Evolutionary conservation across 1,140 invertebrate genomes (phyloP).

Genomic region (Myzus persicae): DNA sequence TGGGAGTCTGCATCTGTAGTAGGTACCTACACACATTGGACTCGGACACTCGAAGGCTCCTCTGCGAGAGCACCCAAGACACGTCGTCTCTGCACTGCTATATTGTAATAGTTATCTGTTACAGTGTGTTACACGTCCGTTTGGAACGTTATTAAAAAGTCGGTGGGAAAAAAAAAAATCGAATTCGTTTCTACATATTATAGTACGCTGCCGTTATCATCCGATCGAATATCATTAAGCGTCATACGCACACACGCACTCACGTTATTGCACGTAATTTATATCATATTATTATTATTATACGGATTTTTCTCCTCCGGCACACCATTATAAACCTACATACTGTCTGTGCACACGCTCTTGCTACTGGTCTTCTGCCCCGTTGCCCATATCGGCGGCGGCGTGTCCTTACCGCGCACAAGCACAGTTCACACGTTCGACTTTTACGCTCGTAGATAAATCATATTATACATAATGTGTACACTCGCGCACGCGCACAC

Average conservation of each 20-base stretch:
- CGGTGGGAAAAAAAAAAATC: background rate
- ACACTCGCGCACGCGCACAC: background rate
- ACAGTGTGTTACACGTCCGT: background rate
- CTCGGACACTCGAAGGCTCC: background rate
- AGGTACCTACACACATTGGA: background rate
- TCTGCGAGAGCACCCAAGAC: background rate
- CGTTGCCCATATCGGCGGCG: background rate
- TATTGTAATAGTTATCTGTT: no score
- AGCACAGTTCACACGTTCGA: constrained; percentile 38
- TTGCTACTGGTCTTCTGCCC: background rate
- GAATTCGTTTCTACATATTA: background rate
- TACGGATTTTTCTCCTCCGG: background rate
- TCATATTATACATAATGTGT: background rate
- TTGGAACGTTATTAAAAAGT: background rate
- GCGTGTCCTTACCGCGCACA: background rate
- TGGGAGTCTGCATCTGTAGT: background rate
- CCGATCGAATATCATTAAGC: background rate
- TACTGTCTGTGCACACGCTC: background rate
- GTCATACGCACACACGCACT: background rate
- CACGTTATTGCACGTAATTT: background rate
- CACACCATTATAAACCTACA: background rate
- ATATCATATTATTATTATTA: background rate
- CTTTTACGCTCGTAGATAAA: background rate
- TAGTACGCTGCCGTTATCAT: background rate
- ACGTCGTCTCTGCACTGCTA: no score